phyloP scores from a whole-genome alignment of 2,888 invertebrate genomes.

The Hirtodrosophila histrioides region DNA sequence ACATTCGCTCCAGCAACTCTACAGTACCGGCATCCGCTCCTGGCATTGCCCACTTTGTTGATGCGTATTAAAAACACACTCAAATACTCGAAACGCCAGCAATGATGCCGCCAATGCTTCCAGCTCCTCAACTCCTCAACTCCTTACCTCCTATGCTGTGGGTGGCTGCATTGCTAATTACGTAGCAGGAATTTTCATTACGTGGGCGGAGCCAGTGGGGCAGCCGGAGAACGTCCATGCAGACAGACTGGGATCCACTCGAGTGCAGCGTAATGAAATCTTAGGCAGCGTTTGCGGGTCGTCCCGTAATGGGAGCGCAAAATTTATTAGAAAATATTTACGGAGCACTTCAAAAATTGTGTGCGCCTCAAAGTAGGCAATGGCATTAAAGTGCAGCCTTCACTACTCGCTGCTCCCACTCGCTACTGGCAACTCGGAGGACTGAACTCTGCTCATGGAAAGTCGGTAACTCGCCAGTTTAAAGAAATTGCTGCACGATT shows the following conservation, averaged over 20 bases:
- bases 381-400: conserved; percentile 43
- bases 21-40: conserved; percentile 14
- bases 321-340: conserved; percentile 82
- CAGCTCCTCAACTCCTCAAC: not conserved
- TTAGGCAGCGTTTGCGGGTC: conserved; percentile 36
- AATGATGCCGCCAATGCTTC: conserved; percentile 7
- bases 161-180: conserved; percentile 71
- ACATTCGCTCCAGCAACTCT: conserved; percentile 3
- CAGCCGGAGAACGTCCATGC: conserved; percentile 7
- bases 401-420: conserved; percentile 3
- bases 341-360: conserved; percentile 71
- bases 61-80: conserved; percentile 61
- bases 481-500: not conserved
- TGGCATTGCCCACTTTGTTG: conserved; percentile 53
- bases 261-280: conserved; percentile 77
- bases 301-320: conserved; percentile 55
- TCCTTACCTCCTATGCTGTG: not conserved
- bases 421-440: not conserved
- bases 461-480: not conserved
- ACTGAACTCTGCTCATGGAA: not conserved
- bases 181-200: conserved; percentile 61
- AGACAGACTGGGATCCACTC: conserved; percentile 38
- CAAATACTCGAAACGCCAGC: conserved; percentile 46
- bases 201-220: conserved; percentile 29
- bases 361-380: conserved; percentile 53